Evolutionary conservation across 92 coral and sea anemone species (phyloP).

Genomic region (Zoanthus gigantus): DNA sequence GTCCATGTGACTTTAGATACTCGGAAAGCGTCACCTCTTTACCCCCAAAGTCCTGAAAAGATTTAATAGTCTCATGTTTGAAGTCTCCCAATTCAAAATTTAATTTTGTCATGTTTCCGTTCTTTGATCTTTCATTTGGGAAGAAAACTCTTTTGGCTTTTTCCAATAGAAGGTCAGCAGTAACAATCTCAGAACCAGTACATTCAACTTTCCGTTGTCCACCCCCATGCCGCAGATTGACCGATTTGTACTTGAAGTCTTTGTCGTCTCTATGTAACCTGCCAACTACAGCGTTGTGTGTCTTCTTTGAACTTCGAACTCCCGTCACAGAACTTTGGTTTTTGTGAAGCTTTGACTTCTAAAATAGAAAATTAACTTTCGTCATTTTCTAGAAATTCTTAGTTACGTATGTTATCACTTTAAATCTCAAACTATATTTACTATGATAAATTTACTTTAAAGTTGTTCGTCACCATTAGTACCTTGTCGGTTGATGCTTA

Average conservation of each 20-base stretch:
- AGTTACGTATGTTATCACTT: not conserved
- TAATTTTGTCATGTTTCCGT: slow-evolving; percentile 18
- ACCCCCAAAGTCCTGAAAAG: slow-evolving; percentile 9
- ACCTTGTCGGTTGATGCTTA: not conserved
- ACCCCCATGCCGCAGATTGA: slow-evolving; percentile 52
- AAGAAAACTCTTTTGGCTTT: slow-evolving; percentile 42
- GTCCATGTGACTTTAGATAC: slow-evolving; percentile 25
- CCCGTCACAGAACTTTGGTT: slow-evolving; percentile 10
- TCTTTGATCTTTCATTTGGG: slow-evolving; percentile 37
- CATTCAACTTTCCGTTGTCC: slow-evolving; percentile 47
- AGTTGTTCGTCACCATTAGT: not conserved
- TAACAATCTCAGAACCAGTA: slow-evolving; percentile 47
- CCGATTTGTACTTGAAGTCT: slow-evolving; percentile 48
- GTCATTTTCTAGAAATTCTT: not conserved
- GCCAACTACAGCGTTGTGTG: slow-evolving; percentile 41
- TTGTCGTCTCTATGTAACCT: slow-evolving; percentile 56
- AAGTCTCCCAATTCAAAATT: slow-evolving; percentile 36
- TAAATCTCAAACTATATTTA: no score
- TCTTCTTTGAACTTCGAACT: not conserved
- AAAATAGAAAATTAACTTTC: not conserved
- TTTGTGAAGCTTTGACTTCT: slow-evolving; percentile 4
- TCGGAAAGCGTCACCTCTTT: slow-evolving; percentile 6
- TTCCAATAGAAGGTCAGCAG: slow-evolving; percentile 45
- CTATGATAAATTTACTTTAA: not conserved
- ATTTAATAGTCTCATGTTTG: slow-evolving; percentile 28